Evolutionary conservation across 2,797 vertebrate genomes (phyloP).

Genomic region (Cyclopterus lumpus): DNA sequence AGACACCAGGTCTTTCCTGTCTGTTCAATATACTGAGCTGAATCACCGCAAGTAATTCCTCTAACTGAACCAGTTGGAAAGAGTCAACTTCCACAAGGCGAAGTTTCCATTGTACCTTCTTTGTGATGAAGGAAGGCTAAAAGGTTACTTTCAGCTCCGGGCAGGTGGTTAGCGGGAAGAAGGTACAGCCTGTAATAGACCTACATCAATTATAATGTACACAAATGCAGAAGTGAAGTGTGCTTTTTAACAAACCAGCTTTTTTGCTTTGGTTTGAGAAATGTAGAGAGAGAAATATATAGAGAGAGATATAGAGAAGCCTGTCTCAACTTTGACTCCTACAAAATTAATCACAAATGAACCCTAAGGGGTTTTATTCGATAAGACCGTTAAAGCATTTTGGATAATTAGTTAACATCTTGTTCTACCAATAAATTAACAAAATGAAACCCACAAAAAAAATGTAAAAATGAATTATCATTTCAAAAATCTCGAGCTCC

Average conservation of each 20-base stretch:
- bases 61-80: slow-evolving; percentile 22
- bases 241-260: not conserved
- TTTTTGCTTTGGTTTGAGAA: slow-evolving; percentile 3
- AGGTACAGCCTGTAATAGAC: slow-evolving; percentile 50
- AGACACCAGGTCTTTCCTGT: slow-evolving; percentile 26
- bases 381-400: slow-evolving; percentile 14
- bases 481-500: slow-evolving; percentile 21
- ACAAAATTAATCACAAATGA: not conserved
- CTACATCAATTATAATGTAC: slow-evolving; percentile 29
- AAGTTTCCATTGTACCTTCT: slow-evolving; percentile 35
- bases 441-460: slow-evolving; percentile 29
- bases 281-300: not conserved
- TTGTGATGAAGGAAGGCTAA: slow-evolving; percentile 36
- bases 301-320: not conserved
- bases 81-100: slow-evolving; percentile 1
- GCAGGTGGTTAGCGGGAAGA: slow-evolving; percentile 38
- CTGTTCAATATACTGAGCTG: slow-evolving; percentile 9
- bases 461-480: slow-evolving; percentile 29
- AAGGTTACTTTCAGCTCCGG: slow-evolving; percentile 49
- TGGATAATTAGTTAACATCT: slow-evolving; percentile 20
- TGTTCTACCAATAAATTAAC: slow-evolving; percentile 27
- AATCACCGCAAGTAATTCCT: slow-evolving; percentile 26
- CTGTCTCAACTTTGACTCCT: not conserved
- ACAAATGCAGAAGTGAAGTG: not conserved
- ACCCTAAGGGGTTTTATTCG: not conserved